phyloP scores from a whole-genome alignment of 2,888 invertebrate genomes.

The Tetramorium bicarinatum region DNA sequence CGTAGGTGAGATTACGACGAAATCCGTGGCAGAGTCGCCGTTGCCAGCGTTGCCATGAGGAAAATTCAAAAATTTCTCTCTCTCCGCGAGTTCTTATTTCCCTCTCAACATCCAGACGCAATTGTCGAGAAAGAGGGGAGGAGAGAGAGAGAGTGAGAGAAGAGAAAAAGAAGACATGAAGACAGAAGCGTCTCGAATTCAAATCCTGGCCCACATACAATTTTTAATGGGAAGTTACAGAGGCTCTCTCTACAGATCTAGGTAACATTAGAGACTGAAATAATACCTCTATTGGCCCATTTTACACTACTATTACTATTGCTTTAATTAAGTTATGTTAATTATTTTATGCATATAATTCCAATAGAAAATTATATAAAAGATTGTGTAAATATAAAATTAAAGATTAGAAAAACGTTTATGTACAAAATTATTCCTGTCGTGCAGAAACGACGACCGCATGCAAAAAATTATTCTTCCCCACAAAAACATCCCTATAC shows the following conservation, averaged over 20 bases:
- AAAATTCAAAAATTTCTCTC: conserved; percentile 31
- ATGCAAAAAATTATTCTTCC: conserved; percentile 69
- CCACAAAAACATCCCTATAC: conserved; percentile 72
- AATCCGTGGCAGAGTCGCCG: conserved; percentile 70
- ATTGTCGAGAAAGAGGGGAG: neutral
- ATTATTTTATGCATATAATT: neutral
- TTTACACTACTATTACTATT: too few relatives aligned
- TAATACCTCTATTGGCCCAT: too few relatives aligned
- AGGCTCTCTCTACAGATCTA: too few relatives aligned
- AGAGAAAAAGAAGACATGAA: neutral
- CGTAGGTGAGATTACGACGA: conserved; percentile 66
- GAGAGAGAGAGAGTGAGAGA: too few relatives aligned
- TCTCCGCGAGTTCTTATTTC: conserved; percentile 24
- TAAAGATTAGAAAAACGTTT: neutral
- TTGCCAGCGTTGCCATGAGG: conserved; percentile 26
- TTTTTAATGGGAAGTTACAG: too few relatives aligned
- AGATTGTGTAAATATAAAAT: neutral
- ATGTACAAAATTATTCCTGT: conserved; percentile 28
- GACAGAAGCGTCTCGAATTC: too few relatives aligned
- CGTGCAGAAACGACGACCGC: conserved; percentile 78
- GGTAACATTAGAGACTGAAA: too few relatives aligned
- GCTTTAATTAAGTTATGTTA: conserved; percentile 3
- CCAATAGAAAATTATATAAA: conserved; percentile 4
- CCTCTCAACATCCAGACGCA: conserved; percentile 13
- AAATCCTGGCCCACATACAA: too few relatives aligned